Evolutionary conservation across 2,888 invertebrate species (phyloP).

Genomic region (Yponomeuta plumbellus): DNA sequence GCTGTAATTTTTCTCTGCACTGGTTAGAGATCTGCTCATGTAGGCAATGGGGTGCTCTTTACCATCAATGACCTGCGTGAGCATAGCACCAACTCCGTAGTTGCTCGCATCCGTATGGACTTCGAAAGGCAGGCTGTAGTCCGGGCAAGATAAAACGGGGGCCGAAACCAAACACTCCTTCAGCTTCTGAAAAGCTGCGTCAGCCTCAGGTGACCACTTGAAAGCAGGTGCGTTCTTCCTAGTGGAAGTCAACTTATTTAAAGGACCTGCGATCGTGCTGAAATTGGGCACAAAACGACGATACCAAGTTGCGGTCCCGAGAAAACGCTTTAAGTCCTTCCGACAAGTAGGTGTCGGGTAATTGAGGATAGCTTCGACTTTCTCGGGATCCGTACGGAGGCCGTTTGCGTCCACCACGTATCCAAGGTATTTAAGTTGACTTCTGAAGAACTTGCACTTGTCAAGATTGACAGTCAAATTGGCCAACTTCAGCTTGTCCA

Average conservation of each 20-base stretch:
- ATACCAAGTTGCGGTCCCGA: conserved; percentile 16
- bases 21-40: conserved; percentile 25
- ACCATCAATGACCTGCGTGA: conserved; percentile 17
- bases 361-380: conserved; percentile 17
- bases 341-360: conserved; percentile 7
- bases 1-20: conserved; percentile 15
- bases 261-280: conserved; percentile 9
- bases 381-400: conserved; percentile 27
- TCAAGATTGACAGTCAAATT: conserved; percentile 30
- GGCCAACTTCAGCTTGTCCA: conserved; percentile 24
- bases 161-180: conserved; percentile 15
- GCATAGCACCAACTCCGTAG: conserved; percentile 18
- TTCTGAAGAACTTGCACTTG: conserved; percentile 28
- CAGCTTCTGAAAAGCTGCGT: conserved; percentile 16
- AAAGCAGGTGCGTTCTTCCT: conserved; percentile 16
- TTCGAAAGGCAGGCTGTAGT: conserved; percentile 15
- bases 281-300: too few relatives aligned
- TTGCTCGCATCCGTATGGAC: conserved; percentile 18
- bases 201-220: conserved; percentile 18
- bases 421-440: conserved; percentile 33
- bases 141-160: conserved; percentile 18
- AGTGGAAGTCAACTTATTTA: conserved; percentile 18
- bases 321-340: conserved; percentile 18
- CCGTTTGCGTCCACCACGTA: conserved; percentile 28
- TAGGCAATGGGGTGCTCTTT: conserved; percentile 22